Evolutionary conservation across 2,888 invertebrate genomes (phyloP), one percentile per base, ranked within the genome.

Genomic region (Atherix ibis): DNA sequence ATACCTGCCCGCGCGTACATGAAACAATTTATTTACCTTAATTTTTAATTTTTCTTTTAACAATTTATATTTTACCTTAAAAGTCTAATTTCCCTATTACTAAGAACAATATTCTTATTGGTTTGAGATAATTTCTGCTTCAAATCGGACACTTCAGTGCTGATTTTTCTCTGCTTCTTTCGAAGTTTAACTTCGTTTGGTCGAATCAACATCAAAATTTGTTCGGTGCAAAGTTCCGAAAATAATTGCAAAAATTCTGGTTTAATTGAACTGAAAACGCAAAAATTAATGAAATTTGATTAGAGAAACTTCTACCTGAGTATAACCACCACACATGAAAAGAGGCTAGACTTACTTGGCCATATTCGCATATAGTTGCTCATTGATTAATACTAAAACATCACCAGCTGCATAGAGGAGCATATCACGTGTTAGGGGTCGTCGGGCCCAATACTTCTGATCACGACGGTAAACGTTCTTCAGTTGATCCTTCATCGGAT

Each of bases 381-480:
- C 85, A 48, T 88, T 85, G 9, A 89, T 79, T 42, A 91, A 66
- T 37, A 84, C 80, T 14, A 85, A 65, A 15, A 88, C 87, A 65
- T 92, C 91, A 22, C 84, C 82, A 8, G 87, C 84, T 6, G 89
- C 84, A 59, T 88, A 89, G 37, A 85, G 70, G 36, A 91, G 73
- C 91, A 91, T 91, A 51, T 91, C 89, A 38, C 85, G 74, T 17
- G 83, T 78, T 25, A 92, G 59, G 3, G 92, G 92, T 32, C 92
- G 66, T 27, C 87, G 71, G 4, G 87, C 81, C 92, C 92, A 92
- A 52, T 80, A 83, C 40, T 80, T 73, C 55, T 83, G 85, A 57
- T 88, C 87, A 44, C 80, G 69, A 25, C 82, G 67, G 53, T 87
- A 87, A 26, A 87, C 76, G 62, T 79, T 80, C 59, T 85, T 85